Evolutionary conservation across 1,140 invertebrate genomes (phyloP).

Genomic region (Ceratitis capitata): DNA sequence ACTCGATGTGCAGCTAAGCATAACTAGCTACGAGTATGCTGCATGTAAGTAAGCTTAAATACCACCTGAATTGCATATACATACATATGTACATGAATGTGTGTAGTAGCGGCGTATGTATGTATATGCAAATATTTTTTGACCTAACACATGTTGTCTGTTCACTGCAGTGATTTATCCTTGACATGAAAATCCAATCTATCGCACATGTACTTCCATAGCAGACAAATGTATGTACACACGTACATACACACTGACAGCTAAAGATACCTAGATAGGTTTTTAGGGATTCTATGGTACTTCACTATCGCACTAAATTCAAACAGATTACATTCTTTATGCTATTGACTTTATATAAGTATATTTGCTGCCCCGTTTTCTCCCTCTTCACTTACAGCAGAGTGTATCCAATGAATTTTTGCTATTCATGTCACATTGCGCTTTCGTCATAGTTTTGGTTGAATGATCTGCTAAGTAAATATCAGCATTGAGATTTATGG

Average conservation of each 20-base stretch:
- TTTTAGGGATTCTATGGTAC: not conserved
- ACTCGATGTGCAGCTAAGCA: not conserved
- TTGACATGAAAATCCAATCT: conserved; percentile 30
- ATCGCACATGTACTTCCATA: not conserved
- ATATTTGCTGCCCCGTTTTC: not conserved
- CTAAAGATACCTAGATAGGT: no score
- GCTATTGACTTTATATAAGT: conserved; percentile 7
- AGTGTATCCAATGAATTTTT: not conserved
- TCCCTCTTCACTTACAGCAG: not conserved
- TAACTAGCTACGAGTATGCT: not conserved
- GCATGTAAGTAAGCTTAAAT: not conserved
- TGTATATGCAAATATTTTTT: not conserved
- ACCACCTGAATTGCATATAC: not conserved
- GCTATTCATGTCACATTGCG: not conserved
- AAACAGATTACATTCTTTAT: not conserved
- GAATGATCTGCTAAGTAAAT: not conserved
- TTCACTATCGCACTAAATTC: conserved; percentile 12
- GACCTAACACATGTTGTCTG: not conserved
- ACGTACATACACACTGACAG: not conserved
- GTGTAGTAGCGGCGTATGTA: not conserved
- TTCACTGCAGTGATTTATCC: conserved; percentile 9
- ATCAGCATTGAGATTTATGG: not conserved
- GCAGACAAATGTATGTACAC: no score
- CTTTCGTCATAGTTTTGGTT: not conserved
- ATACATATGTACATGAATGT: not conserved